These are phyloP conservation scores for Cotesia glomerata DNA, from an alignment of 1,140 invertebrate species.

Conservation along the genomic window DNA sequence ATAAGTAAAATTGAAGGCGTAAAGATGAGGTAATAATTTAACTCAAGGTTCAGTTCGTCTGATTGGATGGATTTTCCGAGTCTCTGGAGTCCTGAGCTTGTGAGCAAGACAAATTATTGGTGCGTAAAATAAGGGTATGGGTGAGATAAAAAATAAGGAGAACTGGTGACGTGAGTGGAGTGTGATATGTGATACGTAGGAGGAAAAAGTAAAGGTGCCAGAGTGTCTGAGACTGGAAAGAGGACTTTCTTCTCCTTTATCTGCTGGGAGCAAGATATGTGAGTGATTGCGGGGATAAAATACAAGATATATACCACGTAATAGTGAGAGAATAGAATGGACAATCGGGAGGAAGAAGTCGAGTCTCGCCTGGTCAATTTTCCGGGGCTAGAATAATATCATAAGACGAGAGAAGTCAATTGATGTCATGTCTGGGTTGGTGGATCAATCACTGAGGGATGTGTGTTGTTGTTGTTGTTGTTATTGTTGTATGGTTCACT, in stretches of 20 bases:
- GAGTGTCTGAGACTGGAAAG: not conserved
- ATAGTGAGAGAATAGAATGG: not conserved
- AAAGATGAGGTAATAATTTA: not conserved
- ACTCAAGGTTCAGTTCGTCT: not conserved
- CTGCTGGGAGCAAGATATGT: no score
- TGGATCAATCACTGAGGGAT: conserved; percentile 21
- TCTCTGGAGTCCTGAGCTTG: not conserved
- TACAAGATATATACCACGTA: not conserved
- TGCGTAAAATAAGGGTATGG: not conserved
- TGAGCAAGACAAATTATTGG: not conserved
- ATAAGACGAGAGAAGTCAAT: not conserved
- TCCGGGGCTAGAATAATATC: not conserved
- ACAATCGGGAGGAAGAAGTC: conserved; percentile 6
- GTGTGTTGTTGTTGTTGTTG: not conserved
- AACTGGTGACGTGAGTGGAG: not conserved
- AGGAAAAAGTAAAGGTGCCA: not conserved
- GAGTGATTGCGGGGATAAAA: no score
- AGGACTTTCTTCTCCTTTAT: no score
- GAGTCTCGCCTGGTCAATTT: conserved; percentile 19
- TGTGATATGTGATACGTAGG: not conserved
- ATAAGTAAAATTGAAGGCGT: no score
- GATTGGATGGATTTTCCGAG: not conserved
- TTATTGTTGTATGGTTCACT: not conserved
- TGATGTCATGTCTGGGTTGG: conserved; percentile 10
- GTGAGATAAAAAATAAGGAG: not conserved